Conservation (phyloP, 92 coral and sea anemone species). For the Metridium senile region DNA sequence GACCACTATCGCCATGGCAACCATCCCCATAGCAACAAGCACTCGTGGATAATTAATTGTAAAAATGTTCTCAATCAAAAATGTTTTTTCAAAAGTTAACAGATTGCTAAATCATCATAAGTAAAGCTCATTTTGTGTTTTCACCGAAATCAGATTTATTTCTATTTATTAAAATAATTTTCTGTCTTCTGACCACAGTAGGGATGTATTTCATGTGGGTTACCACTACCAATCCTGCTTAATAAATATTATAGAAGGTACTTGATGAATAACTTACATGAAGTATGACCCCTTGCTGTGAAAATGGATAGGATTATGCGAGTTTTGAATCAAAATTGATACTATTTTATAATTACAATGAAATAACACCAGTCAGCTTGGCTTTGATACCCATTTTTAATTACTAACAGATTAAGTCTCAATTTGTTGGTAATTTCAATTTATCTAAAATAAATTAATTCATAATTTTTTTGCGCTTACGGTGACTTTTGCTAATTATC, state of each 20-base stretch:
- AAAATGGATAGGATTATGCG: not conserved
- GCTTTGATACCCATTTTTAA: not conserved
- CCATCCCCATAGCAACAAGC: not conserved
- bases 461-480: not conserved
- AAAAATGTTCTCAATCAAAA: no score
- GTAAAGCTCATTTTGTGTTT: not conserved
- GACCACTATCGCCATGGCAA: constrained; percentile 3
- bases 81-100: no score
- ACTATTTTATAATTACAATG: not conserved
- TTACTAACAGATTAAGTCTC: not conserved
- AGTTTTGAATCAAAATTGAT: not conserved
- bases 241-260: not conserved
- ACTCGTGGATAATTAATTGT: no score
- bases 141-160: not conserved
- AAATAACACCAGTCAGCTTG: no score
- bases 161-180: not conserved
- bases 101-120: not conserved
- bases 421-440: not conserved
- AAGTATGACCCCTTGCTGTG: constrained; percentile 22
- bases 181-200: not conserved
- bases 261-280: constrained; percentile 12
- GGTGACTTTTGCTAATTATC: not conserved
- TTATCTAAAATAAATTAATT: no score
- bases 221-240: constrained; percentile 12
- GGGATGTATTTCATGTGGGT: constrained; percentile 20